phyloP scores from a whole-genome alignment of 2,797 vertebrate genomes.

The Ptychadena robeensis region DNA sequence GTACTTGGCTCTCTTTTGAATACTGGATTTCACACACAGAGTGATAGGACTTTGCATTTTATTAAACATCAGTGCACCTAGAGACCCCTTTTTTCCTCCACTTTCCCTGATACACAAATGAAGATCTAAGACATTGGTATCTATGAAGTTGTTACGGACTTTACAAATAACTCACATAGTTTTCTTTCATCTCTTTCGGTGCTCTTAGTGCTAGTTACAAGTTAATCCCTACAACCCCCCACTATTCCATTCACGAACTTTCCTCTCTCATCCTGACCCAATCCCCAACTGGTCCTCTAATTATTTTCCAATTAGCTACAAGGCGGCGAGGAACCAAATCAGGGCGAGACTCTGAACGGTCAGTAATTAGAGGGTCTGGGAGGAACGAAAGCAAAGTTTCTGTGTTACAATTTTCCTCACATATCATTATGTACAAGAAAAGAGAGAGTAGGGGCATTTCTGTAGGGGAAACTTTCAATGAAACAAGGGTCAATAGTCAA shows the following conservation, averaged over 20 bases:
- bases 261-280: background rate
- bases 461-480: background rate
- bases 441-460: background rate
- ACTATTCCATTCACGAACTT: constrained; percentile 5
- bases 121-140: background rate
- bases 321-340: background rate
- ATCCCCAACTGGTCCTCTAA: constrained; percentile 16
- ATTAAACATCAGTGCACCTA: background rate
- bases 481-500: background rate
- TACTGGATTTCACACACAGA: background rate
- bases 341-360: background rate
- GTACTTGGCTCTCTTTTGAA: no score
- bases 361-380: background rate
- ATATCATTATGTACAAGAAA: constrained; percentile 18
- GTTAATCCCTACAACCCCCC: constrained; percentile 16
- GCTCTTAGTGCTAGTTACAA: constrained; percentile 22
- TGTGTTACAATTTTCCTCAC: background rate
- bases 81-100: background rate
- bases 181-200: constrained; percentile 19
- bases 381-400: background rate
- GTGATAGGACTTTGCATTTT: background rate
- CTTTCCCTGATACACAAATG: background rate
- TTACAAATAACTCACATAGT: constrained; percentile 19
- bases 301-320: constrained; percentile 7
- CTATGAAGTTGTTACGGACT: background rate